Evolutionary conservation across 2,888 invertebrate genomes (phyloP).

Genomic region (Didymodactylos carnosus): DNA sequence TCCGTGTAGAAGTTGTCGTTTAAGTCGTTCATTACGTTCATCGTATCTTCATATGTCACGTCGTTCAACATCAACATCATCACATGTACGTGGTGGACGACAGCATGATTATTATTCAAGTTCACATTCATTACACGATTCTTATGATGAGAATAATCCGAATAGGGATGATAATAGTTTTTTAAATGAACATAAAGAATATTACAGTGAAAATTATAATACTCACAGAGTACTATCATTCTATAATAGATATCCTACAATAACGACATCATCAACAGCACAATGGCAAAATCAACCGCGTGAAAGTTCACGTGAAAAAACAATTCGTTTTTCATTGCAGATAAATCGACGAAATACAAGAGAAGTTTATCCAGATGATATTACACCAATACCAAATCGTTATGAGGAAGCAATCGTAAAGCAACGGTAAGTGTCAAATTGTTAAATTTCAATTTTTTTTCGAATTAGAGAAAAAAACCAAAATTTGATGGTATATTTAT

Average conservation of each 20-base stretch:
- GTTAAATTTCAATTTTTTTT: too few species aligned
- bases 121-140: neutral
- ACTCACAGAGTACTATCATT: too few species aligned
- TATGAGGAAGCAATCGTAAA: slow-evolving; percentile 12
- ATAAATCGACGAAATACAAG: slow-evolving; percentile 8
- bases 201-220: too few species aligned
- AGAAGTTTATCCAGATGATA: slow-evolving; percentile 4
- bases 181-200: too few species aligned
- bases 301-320: too few species aligned
- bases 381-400: neutral
- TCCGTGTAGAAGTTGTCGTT: neutral
- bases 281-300: neutral
- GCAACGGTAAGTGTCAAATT: slow-evolving; percentile 6
- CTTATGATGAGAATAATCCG: too few species aligned
- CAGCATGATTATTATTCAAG: neutral
- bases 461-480: too few species aligned
- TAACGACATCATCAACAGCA: too few species aligned
- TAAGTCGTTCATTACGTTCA: neutral
- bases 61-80: neutral
- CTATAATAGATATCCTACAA: too few species aligned
- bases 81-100: too few species aligned
- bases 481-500: too few species aligned
- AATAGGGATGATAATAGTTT: too few species aligned
- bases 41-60: neutral
- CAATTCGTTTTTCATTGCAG: neutral